phyloP scores from a whole-genome alignment of 2,797 vertebrate species.

The Prionace glauca region DNA sequence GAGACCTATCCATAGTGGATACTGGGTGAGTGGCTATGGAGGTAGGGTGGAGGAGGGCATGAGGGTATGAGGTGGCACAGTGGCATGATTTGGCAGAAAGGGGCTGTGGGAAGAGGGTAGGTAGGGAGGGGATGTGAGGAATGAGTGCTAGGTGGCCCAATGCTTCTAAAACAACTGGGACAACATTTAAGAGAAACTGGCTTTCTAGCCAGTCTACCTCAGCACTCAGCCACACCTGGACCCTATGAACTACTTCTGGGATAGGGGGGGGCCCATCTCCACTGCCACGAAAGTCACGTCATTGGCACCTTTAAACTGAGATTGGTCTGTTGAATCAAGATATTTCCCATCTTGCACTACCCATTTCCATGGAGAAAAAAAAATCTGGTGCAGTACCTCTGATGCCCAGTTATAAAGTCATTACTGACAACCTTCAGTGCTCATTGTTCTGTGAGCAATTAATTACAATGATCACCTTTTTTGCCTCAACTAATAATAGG shows the following conservation, averaged over 20 bases:
- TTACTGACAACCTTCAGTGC: neutral
- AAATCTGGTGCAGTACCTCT: neutral
- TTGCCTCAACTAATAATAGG: neutral
- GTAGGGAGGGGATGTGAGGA: neutral
- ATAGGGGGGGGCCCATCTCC: neutral
- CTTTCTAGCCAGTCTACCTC: neutral
- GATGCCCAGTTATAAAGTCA: neutral
- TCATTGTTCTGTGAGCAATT: neutral
- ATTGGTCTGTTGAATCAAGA: no score
- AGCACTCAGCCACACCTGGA: neutral
- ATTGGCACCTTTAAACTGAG: no score
- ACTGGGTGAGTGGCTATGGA: neutral
- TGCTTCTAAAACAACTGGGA: neutral
- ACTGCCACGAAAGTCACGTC: no score
- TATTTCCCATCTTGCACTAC: neutral
- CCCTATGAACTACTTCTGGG: neutral
- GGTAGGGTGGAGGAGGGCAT: neutral
- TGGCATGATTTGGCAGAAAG: neutral
- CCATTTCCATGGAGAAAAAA: neutral
- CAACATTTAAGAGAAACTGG: neutral
- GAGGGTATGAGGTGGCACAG: neutral
- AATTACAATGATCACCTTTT: neutral
- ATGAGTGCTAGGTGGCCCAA: neutral
- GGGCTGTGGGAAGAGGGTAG: neutral
- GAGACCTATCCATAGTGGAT: neutral